A percentile compares a stretch with the other conserved stretches of the same genome.
Conservation (phyloP, 2,888 invertebrate genomes). For the Dilophus febrilis region DNA sequence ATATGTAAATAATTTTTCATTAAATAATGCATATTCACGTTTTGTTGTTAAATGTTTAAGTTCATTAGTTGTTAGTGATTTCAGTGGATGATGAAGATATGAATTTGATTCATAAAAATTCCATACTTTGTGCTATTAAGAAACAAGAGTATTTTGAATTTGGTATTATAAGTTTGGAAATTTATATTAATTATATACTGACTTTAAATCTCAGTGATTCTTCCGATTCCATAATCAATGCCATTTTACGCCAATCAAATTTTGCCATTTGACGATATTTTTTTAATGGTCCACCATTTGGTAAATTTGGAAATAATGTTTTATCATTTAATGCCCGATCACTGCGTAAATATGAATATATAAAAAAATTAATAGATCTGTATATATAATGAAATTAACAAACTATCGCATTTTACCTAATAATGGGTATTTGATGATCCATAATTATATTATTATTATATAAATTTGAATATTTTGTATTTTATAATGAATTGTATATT, state of each 20-base stretch:
- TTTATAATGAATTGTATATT: too few species aligned
- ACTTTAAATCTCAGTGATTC: slow-evolving; percentile 36
- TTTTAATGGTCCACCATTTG: slow-evolving; percentile 47
- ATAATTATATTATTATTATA: too few species aligned
- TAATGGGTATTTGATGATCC: too few species aligned
- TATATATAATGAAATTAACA: too few species aligned
- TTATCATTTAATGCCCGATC: slow-evolving; percentile 17
- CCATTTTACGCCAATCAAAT: slow-evolving; percentile 50
- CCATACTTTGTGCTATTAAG: slow-evolving; percentile 36
- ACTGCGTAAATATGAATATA: too few species aligned
- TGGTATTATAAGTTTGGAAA: too few species aligned
- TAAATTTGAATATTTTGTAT: too few species aligned
- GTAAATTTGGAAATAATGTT: slow-evolving; percentile 38
- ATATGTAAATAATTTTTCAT: slow-evolving; percentile 41
- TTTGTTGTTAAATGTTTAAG: slow-evolving; percentile 38
- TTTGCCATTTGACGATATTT: slow-evolving; percentile 42
- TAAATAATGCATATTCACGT: slow-evolving; percentile 44
- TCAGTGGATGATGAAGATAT: slow-evolving; percentile 39
- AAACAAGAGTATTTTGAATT: too few species aligned
- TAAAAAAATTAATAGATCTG: too few species aligned
- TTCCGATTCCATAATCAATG: slow-evolving; percentile 34
- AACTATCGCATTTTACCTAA: too few species aligned
- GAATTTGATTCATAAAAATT: slow-evolving; percentile 36
- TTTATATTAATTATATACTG: slow-evolving; percentile 3
- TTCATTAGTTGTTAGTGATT: slow-evolving; percentile 36